Evolutionary conservation across 2,113 vertebrate genomes (phyloP).

Genomic region (Phodopus roborovskii): DNA sequence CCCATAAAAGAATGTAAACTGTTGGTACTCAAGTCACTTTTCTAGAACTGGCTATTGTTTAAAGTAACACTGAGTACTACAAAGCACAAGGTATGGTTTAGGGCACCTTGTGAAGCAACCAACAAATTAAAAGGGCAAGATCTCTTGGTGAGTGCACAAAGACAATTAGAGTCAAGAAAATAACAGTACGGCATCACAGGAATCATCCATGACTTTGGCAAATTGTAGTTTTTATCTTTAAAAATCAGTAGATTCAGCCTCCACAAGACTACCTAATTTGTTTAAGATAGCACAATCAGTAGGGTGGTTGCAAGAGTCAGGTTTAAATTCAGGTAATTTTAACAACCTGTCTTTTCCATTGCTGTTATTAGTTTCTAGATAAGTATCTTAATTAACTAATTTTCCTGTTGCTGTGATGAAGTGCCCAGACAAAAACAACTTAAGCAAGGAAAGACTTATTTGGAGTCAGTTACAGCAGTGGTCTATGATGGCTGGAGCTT

Average conservation of each 20-base stretch:
- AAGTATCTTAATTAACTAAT: background rate
- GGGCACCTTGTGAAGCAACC: background rate
- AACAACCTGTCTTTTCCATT: background rate
- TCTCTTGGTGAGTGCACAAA: background rate
- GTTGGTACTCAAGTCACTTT: constrained; percentile 33
- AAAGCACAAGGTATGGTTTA: background rate
- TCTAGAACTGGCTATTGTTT: background rate
- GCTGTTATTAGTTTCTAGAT: background rate
- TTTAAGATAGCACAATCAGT: background rate
- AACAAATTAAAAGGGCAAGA: background rate
- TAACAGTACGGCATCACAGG: background rate
- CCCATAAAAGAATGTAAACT: constrained; percentile 1
- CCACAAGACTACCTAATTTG: background rate
- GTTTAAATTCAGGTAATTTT: constrained; percentile 23
- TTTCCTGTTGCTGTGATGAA: background rate
- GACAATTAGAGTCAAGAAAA: background rate
- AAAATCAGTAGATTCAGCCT: background rate
- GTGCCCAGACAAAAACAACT: background rate
- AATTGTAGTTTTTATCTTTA: background rate
- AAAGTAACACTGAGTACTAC: background rate
- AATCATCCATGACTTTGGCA: background rate
- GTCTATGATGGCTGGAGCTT: too few species aligned
- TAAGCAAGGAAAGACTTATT: background rate
- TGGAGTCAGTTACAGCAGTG: background rate
- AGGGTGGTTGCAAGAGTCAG: background rate